Percentiles rank a stretch among this genome's conserved stretches.
Conservation (phyloP, 2,888 invertebrate genomes). For the Lasius platythorax region DNA sequence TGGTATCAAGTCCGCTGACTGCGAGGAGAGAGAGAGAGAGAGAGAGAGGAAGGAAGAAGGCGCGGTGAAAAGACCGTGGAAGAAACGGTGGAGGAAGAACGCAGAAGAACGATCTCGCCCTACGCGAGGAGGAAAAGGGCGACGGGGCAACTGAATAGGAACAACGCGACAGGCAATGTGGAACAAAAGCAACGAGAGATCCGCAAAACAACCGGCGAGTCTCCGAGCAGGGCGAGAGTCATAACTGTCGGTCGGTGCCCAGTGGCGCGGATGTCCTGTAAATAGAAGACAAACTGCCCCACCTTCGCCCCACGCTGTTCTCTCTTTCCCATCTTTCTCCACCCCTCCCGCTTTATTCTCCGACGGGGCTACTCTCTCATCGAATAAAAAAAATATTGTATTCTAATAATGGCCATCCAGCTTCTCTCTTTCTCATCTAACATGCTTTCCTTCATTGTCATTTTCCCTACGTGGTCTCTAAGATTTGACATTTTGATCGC, state of each 20-base stretch:
- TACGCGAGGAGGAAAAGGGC: conserved; percentile 23
- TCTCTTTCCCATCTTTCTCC: conserved; percentile 18
- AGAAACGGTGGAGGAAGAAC: conserved; percentile 40
- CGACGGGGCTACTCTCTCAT: background rate
- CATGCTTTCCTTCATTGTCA: background rate
- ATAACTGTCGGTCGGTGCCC: conserved; percentile 83
- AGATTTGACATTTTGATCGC: background rate
- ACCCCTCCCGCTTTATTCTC: background rate
- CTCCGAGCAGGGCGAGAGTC: conserved; percentile 80
- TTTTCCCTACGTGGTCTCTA: background rate
- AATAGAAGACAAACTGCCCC: conserved; percentile 65
- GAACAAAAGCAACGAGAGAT: conserved; percentile 76
- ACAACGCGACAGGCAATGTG: conserved; percentile 66
- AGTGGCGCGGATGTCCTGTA: conserved; percentile 82
- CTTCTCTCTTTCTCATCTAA: conserved; percentile 23
- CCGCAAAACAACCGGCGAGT: conserved; percentile 81
- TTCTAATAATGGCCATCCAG: conserved; percentile 31
- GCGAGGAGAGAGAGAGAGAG: background rate
- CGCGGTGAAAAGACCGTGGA: conserved; percentile 37
- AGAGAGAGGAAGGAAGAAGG: conserved; percentile 49
- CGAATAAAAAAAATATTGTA: conserved; percentile 18
- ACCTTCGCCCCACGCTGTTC: background rate
- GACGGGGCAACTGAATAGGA: conserved; percentile 68
- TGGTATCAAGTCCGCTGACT: conserved; percentile 55
- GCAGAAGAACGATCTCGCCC: conserved; percentile 48